Conservation (phyloP, 2,888 invertebrate species). For the Oligia strigilis region DNA sequence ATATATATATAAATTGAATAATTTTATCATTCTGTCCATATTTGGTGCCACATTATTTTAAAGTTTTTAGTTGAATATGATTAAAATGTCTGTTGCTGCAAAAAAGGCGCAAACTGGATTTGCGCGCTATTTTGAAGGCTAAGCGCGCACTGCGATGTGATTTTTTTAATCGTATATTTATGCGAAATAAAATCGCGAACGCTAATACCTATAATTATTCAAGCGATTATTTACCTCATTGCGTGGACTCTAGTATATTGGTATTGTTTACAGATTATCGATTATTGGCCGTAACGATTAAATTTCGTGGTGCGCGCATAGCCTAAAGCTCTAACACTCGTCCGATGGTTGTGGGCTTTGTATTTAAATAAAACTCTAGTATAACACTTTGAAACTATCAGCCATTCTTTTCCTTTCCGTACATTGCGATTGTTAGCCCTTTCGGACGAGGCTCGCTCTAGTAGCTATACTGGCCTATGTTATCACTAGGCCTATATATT, state of each 20-base stretch:
- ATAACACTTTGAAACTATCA: background rate
- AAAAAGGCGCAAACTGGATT: background rate
- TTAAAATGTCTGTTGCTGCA: conserved; percentile 16
- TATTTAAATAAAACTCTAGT: background rate
- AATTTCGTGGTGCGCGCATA: background rate
- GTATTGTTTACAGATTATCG: background rate
- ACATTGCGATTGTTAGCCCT: background rate
- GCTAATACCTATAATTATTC: background rate
- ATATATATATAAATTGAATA: conserved; percentile 10
- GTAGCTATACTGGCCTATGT: conserved; percentile 54
- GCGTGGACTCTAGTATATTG: too few relatives aligned
- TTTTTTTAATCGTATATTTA: background rate
- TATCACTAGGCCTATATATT: conserved; percentile 51
- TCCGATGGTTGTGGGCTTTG: background rate
- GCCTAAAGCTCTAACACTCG: conserved; percentile 9
- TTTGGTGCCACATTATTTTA: conserved; percentile 40
- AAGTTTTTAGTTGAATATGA: conserved; percentile 15
- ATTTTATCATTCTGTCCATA: conserved; percentile 31
- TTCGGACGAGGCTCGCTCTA: conserved; percentile 37
- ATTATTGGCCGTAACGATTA: background rate
- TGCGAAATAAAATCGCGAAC: background rate
- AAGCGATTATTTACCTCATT: background rate
- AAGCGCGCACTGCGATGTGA: background rate
- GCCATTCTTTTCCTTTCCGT: background rate
- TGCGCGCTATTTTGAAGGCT: conserved; percentile 6